Evolutionary conservation across 2,888 invertebrate species (phyloP).

Genomic region (Hybos culiciformis): DNA sequence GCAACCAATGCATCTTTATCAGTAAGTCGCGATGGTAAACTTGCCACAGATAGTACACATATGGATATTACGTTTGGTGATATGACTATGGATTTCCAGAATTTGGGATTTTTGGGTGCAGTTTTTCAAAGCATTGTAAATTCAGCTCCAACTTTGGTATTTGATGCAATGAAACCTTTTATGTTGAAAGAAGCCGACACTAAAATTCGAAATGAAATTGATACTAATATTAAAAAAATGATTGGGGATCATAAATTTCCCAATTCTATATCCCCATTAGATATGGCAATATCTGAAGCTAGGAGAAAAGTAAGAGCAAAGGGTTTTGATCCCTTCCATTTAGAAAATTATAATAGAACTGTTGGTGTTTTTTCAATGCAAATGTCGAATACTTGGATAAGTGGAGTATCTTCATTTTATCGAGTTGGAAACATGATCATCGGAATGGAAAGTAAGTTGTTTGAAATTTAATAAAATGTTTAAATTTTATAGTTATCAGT

Average conservation of each 20-base stretch:
- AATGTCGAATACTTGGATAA: conserved; percentile 61
- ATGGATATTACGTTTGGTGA: conserved; percentile 65
- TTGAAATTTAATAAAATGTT: no score
- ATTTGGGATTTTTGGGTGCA: conserved; percentile 58
- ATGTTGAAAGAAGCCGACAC: conserved; percentile 65
- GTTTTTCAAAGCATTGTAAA: conserved; percentile 62
- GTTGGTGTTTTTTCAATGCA: conserved; percentile 56
- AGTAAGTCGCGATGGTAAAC: conserved; percentile 58
- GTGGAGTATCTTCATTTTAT: conserved; percentile 68
- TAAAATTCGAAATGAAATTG: conserved; percentile 57
- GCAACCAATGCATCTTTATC: conserved; percentile 54
- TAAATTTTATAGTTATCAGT: no score
- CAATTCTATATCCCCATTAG: conserved; percentile 73
- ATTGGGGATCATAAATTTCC: conserved; percentile 60
- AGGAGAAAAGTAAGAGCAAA: conserved; percentile 50
- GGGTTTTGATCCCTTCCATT: conserved; percentile 59
- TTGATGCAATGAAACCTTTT: conserved; percentile 76
- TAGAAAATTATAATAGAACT: conserved; percentile 59
- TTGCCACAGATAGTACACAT: conserved; percentile 62
- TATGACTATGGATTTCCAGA: conserved; percentile 69
- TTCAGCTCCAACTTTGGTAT: conserved; percentile 65
- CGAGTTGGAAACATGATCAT: conserved; percentile 65
- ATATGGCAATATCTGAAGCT: conserved; percentile 64
- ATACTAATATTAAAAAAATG: conserved; percentile 54
- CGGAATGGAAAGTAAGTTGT: no score